Evolutionary conservation across 2,797 vertebrate species (phyloP).

Genomic region (Buphagus erythrorhynchus): DNA sequence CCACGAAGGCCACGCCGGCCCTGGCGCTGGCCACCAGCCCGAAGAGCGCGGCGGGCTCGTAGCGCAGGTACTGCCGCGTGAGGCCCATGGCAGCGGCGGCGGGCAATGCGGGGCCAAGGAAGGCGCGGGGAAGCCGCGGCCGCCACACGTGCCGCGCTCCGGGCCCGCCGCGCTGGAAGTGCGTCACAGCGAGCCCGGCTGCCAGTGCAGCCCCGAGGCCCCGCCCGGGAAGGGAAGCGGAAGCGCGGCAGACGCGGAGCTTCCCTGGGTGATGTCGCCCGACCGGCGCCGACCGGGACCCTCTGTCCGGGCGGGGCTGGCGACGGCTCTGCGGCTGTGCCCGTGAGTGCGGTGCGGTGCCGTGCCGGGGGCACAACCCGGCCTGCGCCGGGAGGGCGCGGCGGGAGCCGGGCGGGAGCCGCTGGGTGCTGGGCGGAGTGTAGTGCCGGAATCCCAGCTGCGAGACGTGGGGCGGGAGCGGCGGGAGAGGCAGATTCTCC

Average conservation of each 20-base stretch:
- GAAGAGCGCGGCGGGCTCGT: slow-evolving; percentile 86
- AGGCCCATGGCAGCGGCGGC: slow-evolving; percentile 84
- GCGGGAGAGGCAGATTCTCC: not conserved
- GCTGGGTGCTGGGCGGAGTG: not conserved
- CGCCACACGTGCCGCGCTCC: not conserved
- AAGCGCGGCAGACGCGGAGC: not conserved
- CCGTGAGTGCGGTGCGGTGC: not conserved
- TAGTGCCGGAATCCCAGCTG: not conserved
- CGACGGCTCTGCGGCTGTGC: not conserved
- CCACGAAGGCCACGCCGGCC: slow-evolving; percentile 85
- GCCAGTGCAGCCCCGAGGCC: not conserved
- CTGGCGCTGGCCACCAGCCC: slow-evolving; percentile 91
- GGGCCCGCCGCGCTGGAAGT: not conserved
- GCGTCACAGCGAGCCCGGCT: not conserved
- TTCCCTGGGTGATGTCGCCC: not conserved
- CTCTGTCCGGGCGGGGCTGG: not conserved
- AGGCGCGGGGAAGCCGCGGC: rapidly evolving
- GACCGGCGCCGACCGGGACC: not conserved
- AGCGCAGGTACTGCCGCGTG: slow-evolving; percentile 96
- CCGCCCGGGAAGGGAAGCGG: not conserved
- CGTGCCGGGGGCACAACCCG: not conserved
- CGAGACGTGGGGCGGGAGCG: not conserved
- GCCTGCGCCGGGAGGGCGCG: not conserved
- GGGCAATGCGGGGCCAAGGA: rapidly evolving
- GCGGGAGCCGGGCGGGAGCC: not conserved